Conservation (phyloP, 2,113 vertebrate species). For the Chelonoidis abingdonii region DNA sequence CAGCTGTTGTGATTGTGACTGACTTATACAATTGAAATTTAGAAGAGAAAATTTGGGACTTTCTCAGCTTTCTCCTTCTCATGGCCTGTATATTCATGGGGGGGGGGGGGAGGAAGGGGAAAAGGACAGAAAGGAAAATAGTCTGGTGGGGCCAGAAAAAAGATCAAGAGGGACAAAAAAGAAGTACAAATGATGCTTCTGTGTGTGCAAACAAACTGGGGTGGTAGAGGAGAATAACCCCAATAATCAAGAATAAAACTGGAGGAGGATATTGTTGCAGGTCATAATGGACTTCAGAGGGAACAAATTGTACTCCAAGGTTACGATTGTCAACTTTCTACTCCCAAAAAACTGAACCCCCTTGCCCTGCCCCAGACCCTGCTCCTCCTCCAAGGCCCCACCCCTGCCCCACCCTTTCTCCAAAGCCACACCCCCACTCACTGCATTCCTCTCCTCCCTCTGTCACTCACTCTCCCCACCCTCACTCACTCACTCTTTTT, state of each 20-base stretch:
- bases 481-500: no score
- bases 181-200: not conserved
- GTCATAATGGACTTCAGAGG: not conserved
- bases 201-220: not conserved
- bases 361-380: no score
- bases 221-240: not conserved
- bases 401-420: no score
- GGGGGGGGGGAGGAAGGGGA: not conserved
- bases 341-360: no score
- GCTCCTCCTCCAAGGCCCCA: no score
- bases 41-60: not conserved
- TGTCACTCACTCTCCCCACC: no score
- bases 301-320: not conserved
- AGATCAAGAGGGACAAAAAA: rapidly evolving
- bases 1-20: not conserved
- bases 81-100: not conserved
- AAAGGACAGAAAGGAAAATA: not conserved
- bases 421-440: no score
- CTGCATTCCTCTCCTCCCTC: no score
- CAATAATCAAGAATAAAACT: not conserved
- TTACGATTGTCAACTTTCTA: no score
- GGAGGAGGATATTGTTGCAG: not conserved
- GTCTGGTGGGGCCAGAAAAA: not conserved
- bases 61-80: not conserved
- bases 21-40: not conserved